A percentile compares a stretch with the other conserved stretches of the same genome.
Conservation (phyloP, 2,888 invertebrate genomes). For the Tortrix viridana region DNA sequence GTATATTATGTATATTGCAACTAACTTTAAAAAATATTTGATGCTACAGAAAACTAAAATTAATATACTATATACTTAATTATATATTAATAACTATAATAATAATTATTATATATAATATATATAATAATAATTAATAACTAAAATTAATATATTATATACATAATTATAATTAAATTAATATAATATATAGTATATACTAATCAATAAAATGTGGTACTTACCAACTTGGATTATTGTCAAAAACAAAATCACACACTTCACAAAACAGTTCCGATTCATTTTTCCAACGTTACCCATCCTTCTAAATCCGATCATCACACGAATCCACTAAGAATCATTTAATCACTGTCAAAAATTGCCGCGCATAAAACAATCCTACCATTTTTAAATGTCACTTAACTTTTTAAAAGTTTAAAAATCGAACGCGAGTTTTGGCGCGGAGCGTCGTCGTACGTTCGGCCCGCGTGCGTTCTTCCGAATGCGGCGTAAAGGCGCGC, state of each 20-base stretch:
- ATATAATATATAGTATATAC: neutral
- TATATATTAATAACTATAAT: too few species aligned
- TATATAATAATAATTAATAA: too few species aligned
- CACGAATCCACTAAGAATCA: constrained; percentile 44
- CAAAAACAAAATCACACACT: constrained; percentile 60
- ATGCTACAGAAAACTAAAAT: too few species aligned
- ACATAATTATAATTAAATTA: neutral
- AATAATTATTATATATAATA: too few species aligned
- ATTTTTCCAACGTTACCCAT: constrained; percentile 64
- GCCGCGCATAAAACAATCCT: constrained; percentile 45
- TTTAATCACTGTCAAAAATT: constrained; percentile 48
- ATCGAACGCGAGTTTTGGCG: constrained; percentile 59
- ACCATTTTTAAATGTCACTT: constrained; percentile 43
- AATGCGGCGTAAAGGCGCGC: constrained; percentile 68
- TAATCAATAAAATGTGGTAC: constrained; percentile 48
- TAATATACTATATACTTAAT: too few species aligned
- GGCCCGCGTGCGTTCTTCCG: constrained; percentile 60
- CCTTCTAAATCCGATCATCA: constrained; percentile 55
- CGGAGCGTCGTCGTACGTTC: constrained; percentile 57
- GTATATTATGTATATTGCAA: too few species aligned
- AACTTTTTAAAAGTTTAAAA: constrained; percentile 42
- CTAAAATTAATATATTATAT: too few species aligned
- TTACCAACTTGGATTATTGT: constrained; percentile 62
- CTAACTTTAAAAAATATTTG: too few species aligned
- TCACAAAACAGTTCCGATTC: constrained; percentile 61